Conservation (phyloP, 2,113 vertebrate species). For the Deroptyus accipitrinus region DNA sequence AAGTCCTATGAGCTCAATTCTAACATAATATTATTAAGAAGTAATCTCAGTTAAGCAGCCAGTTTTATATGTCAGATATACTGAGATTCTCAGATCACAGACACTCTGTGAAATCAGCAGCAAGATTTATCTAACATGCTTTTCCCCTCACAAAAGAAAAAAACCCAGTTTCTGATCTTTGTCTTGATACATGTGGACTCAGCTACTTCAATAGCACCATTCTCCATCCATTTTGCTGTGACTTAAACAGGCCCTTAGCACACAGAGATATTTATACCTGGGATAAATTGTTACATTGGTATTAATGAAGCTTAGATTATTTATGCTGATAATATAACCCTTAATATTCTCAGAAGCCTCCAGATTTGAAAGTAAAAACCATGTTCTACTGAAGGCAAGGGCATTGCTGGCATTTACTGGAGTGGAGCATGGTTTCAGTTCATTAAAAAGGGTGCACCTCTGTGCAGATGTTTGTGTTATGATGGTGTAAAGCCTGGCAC, state of each 20-base stretch:
- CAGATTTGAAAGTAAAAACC: background rate
- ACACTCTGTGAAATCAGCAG: background rate
- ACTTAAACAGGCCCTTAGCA: background rate
- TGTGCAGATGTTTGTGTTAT: background rate
- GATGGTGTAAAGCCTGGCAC: background rate
- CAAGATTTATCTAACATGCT: background rate
- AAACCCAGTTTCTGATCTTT: background rate
- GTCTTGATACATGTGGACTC: rapidly evolving
- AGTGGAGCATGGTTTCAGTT: background rate
- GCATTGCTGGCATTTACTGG: background rate
- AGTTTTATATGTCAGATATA: background rate
- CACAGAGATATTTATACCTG: background rate
- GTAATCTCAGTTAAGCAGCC: background rate
- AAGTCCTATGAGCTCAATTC: background rate
- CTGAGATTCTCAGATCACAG: background rate
- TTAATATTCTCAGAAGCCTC: background rate
- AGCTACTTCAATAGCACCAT: background rate
- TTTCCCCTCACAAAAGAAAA: background rate
- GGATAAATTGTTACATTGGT: background rate
- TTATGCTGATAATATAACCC: background rate
- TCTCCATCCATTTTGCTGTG: background rate
- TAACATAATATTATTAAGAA: background rate
- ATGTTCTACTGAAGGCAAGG: background rate
- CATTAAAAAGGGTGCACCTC: background rate
- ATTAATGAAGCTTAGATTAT: background rate